These are phyloP conservation scores for Emmelina monodactyla DNA, from an alignment of 2,888 invertebrate genomes.

Conservation along the genomic window DNA sequence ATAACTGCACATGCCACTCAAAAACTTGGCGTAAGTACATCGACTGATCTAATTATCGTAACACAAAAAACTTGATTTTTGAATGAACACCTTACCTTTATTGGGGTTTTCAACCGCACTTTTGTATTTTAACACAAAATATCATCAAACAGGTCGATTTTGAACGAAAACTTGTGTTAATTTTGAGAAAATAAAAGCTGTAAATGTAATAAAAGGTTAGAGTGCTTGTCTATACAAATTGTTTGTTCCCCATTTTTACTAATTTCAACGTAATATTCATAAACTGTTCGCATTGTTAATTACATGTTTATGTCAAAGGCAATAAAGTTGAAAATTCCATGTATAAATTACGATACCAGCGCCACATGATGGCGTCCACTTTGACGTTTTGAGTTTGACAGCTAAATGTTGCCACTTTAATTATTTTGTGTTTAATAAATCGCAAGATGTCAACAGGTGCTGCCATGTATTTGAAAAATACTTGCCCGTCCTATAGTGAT, in stretches of 20 bases:
- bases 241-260: conserved; percentile 1
- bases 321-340: background rate
- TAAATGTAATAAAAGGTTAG: conserved; percentile 53
- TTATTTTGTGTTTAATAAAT: too few relatives aligned
- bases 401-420: background rate
- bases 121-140: background rate
- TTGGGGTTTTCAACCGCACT: background rate
- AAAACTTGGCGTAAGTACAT: conserved; percentile 35
- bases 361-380: conserved; percentile 1
- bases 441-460: too few relatives aligned
- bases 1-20: conserved; percentile 55
- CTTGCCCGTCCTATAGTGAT: too few relatives aligned
- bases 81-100: conserved; percentile 46
- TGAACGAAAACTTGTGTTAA: background rate
- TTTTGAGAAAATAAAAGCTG: conserved; percentile 34
- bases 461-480: too few relatives aligned
- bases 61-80: conserved; percentile 32
- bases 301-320: background rate
- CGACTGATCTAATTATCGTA: conserved; percentile 41
- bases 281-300: background rate
- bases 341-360: conserved; percentile 1
- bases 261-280: conserved; percentile 1
- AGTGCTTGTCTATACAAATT: conserved; percentile 28
- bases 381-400: background rate
- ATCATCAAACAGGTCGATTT: background rate